A percentile compares a stretch with the other conserved stretches of the same genome.
Conservation (phyloP, 2,113 vertebrate species). For the Cyanistes caeruleus region DNA sequence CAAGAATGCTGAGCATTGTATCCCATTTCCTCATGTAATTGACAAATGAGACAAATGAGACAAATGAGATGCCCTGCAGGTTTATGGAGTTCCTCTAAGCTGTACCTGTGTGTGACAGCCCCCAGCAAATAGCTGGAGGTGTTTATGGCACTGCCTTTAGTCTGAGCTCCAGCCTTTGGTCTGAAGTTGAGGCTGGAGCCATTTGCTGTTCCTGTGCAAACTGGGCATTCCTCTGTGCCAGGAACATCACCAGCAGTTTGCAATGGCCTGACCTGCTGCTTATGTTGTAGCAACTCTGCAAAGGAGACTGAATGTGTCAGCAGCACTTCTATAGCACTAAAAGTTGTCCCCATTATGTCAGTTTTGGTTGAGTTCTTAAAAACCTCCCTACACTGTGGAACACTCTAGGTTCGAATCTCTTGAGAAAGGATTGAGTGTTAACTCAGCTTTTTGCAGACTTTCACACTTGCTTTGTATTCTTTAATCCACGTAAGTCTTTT, state of each 20-base stretch:
- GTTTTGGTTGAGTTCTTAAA: not conserved
- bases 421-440: not conserved
- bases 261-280: not conserved
- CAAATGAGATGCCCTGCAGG: not conserved
- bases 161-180: not conserved
- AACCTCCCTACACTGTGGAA: not conserved
- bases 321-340: accelerated
- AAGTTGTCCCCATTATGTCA: not conserved
- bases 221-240: not conserved
- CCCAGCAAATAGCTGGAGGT: not conserved
- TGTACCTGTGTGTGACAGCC: not conserved
- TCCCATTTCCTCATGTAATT: not conserved
- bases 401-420: not conserved
- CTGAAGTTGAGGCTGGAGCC: not conserved
- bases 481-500: not conserved
- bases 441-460: not conserved
- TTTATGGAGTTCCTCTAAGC: not conserved
- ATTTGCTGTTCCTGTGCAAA: not conserved
- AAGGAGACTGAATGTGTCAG: not conserved
- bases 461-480: not conserved
- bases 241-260: not conserved
- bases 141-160: not conserved
- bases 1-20: not conserved
- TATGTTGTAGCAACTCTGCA: not conserved
- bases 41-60: no score